Conservation (phyloP, 2,888 invertebrate species). For the Abrostola tripartita region DNA sequence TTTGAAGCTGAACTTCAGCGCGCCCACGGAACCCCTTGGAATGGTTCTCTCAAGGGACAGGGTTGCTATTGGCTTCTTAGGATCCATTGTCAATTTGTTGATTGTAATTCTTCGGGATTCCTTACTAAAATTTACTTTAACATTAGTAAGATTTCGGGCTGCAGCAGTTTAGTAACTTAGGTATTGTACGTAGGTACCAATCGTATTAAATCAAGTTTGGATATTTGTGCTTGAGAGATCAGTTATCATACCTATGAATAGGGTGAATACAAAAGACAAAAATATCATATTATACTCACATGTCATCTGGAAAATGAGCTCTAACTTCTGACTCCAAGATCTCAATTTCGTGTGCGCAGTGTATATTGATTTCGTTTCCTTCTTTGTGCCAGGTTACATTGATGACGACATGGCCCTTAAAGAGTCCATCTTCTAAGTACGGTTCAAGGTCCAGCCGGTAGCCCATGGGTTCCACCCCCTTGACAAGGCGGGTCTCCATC, state of each 20-base stretch:
- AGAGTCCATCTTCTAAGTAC: conserved; percentile 89
- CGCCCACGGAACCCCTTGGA: conserved; percentile 87
- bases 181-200: too few relatives aligned
- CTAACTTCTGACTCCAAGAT: conserved; percentile 87
- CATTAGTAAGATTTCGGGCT: too few relatives aligned
- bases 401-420: conserved; percentile 91
- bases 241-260: too few relatives aligned
- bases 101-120: conserved; percentile 68
- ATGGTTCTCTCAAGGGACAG: conserved; percentile 89
- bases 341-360: conserved; percentile 90
- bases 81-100: conserved; percentile 83
- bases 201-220: too few relatives aligned
- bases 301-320: conserved; percentile 63
- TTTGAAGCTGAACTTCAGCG: conserved; percentile 90
- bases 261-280: too few relatives aligned
- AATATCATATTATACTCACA: conserved; percentile 65
- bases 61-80: conserved; percentile 89
- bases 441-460: conserved; percentile 91
- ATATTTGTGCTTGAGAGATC: too few relatives aligned
- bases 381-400: conserved; percentile 90
- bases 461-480: conserved; percentile 89
- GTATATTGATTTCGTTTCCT: conserved; percentile 90
- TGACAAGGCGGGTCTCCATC: conserved; percentile 90
- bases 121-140: conserved; percentile 59
- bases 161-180: too few relatives aligned